Percentiles rank a stretch among this genome's conserved stretches.
phyloP scores from a whole-genome alignment of 92 coral and sea anemone genomes.

The Nematostella vectensis region DNA sequence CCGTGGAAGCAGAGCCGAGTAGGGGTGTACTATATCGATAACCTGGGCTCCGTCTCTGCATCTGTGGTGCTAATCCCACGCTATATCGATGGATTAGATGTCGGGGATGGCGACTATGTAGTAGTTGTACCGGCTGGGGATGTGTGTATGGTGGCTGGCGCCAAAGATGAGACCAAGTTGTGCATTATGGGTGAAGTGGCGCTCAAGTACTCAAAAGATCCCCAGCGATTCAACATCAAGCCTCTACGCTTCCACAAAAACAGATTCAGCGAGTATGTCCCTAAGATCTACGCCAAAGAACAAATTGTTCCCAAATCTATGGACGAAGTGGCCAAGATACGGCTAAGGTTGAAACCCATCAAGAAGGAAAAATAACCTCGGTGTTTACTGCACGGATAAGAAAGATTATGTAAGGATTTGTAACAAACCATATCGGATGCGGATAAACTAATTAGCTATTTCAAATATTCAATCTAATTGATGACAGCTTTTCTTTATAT shows the following conservation, averaged over 20 bases:
- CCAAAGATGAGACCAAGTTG: slow-evolving; percentile 70
- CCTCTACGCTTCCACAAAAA: slow-evolving; percentile 57
- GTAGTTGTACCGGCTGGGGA: slow-evolving; percentile 59
- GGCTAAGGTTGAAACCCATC: slow-evolving; percentile 46
- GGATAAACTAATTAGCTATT: too few relatives aligned
- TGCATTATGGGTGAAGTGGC: slow-evolving; percentile 85
- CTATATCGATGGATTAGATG: slow-evolving; percentile 56
- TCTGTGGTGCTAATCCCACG: slow-evolving; percentile 77
- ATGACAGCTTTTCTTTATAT: too few relatives aligned
- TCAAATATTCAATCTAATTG: too few relatives aligned
- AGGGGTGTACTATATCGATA: slow-evolving; percentile 70
- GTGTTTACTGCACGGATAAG: too few relatives aligned
- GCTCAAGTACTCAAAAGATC: slow-evolving; percentile 53
- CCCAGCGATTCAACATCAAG: slow-evolving; percentile 59
- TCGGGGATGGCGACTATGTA: slow-evolving; percentile 59
- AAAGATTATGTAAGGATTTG: too few relatives aligned
- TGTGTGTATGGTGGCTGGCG: slow-evolving; percentile 71
- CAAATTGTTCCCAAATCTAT: slow-evolving; percentile 54
- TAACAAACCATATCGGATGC: too few relatives aligned
- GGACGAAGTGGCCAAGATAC: slow-evolving; percentile 66
- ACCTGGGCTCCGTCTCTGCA: slow-evolving; percentile 63
- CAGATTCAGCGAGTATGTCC: slow-evolving; percentile 46
- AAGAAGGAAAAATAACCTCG: too few relatives aligned
- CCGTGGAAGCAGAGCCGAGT: slow-evolving; percentile 68
- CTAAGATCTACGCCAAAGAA: slow-evolving; percentile 61